Base-by-base conservation (phyloP, 2,888 invertebrate species). In the Antitype chi region DNA sequence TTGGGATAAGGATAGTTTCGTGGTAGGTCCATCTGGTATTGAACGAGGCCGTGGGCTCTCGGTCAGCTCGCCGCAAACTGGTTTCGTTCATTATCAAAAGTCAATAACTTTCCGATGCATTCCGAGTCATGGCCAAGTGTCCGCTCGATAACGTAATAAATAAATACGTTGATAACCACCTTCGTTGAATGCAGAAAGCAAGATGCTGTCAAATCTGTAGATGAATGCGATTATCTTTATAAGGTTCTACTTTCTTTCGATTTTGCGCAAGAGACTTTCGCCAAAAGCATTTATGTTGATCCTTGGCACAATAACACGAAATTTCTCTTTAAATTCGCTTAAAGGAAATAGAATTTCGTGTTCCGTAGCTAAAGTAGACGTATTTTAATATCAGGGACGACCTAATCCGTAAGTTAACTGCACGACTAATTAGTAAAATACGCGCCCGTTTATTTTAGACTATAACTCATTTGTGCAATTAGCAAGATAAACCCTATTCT, bases 51-150 rank as follows among this genome's bases (percentile, higher is more conserved):
- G 94, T 89, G 90, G 90, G 91, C 95, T 94, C 94, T 94, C 95
- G 96, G 96, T 96, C 96, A 96, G 93, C 91, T 91, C 87, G 92
- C 91, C 92, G 90, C 93, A 95, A 96, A 96, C 96, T 94, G 95
- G 96, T 96, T 96, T 94, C 63, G 86, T 92, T 92, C 96, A 96
- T 96, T 96, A 96, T 95, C 96, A 96, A 96, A 96, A 96, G 96
- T 96, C 96, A 96, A 96, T 96, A 96, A 96, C 96, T 96, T 96
- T 96, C 95, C 92, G 96, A 95, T 95, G 95, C 95, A 95, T 95
- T 94, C 92, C 93, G 91, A 96, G 95, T 96, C 96, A 96, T 88
- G 96, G 96, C 94, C 96, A 94, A 93, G 92, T 91, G 90, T 90
- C 88, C 91, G 92, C 91, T 90, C 90, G 91, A 91, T 91, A 89